Conservation (phyloP, 2,888 invertebrate genomes). For the Timema cristinae region DNA sequence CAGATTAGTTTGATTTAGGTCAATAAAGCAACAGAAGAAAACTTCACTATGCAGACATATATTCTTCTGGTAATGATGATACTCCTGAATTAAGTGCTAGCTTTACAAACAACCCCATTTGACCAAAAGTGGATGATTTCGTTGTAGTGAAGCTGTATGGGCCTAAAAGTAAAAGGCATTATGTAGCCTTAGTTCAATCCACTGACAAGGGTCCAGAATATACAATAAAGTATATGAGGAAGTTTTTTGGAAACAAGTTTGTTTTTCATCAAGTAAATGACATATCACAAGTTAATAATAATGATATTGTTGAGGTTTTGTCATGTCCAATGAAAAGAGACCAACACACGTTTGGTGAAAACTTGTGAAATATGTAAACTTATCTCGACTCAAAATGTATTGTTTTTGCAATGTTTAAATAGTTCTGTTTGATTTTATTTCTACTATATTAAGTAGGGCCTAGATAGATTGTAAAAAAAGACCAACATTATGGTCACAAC, state of each 20-base stretch:
- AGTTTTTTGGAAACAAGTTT: conserved; percentile 4
- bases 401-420: not conserved
- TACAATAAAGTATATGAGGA: conserved; percentile 1
- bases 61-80: conserved; percentile 10
- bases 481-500: no score
- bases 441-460: not conserved
- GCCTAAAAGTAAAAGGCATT: not conserved
- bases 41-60: conserved; percentile 3
- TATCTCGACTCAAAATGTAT: not conserved
- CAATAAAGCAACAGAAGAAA: not conserved
- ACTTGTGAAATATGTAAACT: no score
- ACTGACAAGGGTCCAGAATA: not conserved
- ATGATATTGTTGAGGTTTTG: not conserved
- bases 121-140: not conserved
- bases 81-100: conserved; percentile 1
- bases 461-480: no score
- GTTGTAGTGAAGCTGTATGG: conserved; percentile 1
- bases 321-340: not conserved
- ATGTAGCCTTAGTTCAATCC: conserved; percentile 4
- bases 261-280: conserved; percentile 12
- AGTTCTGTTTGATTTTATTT: not conserved
- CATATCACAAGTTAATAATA: not conserved
- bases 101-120: not conserved
- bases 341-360: not conserved
- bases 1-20: conserved; percentile 3